Conservation (phyloP, 64 coral and sea anemone genomes). For the Pocillopora verrucosa region DNA sequence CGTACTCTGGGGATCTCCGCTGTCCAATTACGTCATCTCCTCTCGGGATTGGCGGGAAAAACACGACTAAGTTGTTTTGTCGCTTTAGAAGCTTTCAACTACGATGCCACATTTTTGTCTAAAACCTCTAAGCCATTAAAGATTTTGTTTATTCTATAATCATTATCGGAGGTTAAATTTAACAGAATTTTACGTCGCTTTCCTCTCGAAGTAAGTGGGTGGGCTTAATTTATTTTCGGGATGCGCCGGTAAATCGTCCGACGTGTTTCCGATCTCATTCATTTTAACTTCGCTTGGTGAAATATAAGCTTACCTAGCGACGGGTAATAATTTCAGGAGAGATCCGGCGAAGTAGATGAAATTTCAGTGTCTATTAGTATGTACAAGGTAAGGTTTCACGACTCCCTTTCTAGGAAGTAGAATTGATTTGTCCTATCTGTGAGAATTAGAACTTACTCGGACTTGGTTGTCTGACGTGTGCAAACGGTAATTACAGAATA, state of each 20-base stretch:
- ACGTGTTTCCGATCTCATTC: background rate
- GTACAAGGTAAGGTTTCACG: conserved; percentile 34
- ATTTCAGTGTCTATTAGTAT: conserved; percentile 1
- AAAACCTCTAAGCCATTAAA: conserved; percentile 5
- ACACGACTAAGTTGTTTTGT: conserved; percentile 11
- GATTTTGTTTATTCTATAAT: background rate
- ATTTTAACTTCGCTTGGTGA: background rate
- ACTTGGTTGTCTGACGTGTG: conserved; percentile 17
- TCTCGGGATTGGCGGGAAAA: conserved; percentile 43
- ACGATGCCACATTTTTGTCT: background rate
- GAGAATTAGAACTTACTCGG: background rate
- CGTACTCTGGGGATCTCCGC: conserved; percentile 37
- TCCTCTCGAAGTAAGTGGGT: conserved; percentile 11
- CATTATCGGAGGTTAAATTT: background rate
- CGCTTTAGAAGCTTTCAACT: conserved; percentile 8
- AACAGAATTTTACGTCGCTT: background rate
- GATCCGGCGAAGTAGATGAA: background rate
- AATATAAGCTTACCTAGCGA: too few species aligned
- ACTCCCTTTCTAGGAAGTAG: background rate
- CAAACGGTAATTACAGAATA: background rate
- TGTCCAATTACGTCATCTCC: conserved; percentile 26
- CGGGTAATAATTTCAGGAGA: too few species aligned
- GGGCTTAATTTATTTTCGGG: conserved; percentile 43
- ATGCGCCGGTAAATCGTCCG: conserved; percentile 14
- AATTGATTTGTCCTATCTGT: background rate